Evolutionary conservation across 1,140 invertebrate genomes (phyloP), one percentile per base, ranked within the genome.

Genomic region (Apis laboriosa): DNA sequence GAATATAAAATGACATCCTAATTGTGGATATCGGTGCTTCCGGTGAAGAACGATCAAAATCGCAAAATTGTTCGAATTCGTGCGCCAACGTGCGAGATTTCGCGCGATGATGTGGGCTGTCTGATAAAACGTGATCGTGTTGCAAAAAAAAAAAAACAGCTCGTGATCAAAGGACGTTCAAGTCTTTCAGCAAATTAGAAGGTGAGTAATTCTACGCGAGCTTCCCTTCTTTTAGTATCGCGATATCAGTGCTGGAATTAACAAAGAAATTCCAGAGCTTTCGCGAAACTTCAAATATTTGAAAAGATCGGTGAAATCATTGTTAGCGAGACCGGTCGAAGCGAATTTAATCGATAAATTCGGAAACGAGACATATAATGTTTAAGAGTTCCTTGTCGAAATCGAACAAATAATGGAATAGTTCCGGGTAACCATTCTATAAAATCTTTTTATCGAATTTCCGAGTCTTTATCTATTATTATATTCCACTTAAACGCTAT

Each of bases 121-220:
- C 64, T 88, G 86, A 87, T 78, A 85, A n/a, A 82, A 82, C 83
- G 72, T 56, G 75, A 87, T 71, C 70, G 60, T 55, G 56, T 51
- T n/a, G 5, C 17, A 43, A 9, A 12, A 58, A 70, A 21, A 24
- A 63, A 79, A 24, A 63, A 56, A 7, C 17, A 8, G 76, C 17
- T 75, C 53, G 68, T 71, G 71, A 67, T 76, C 75, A 66, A 63
- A 73, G 71, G 84, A 56, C 72, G 81, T 66, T 88, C 80, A 56
- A 66, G 72, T 76, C 67, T 70, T 70, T 58, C 61, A 51, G 87
- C 83, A 63, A 80, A 80, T 74, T 68, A 88, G 68, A 85, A 78
- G 80, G 87, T 88, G 61, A 88, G 87, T 83, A 58, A 17, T 34
- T 17, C 11, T 13, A 7, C 8, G 8, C 8, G 53, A 64, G 0